Conservation (phyloP, 2,113 vertebrate species). For the Loxodonta africana region DNA sequence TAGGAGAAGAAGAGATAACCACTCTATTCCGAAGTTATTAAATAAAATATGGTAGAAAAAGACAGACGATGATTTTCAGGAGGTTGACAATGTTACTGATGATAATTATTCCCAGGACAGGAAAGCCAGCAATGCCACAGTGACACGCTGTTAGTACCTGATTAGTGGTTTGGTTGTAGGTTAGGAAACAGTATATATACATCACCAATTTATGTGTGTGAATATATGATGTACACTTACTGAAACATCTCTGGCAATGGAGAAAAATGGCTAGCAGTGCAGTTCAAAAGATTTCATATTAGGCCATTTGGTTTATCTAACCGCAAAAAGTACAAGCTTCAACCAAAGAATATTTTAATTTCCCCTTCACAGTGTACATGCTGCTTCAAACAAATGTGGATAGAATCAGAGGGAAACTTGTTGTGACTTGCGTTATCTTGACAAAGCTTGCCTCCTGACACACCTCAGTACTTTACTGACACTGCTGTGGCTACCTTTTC, state of each 20-base stretch:
- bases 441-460: background rate
- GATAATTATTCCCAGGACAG: background rate
- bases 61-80: background rate
- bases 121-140: constrained; percentile 46
- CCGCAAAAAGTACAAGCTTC: background rate
- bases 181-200: background rate
- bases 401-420: background rate
- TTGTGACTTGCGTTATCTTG: background rate
- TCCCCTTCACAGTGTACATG: background rate
- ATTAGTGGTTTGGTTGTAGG: background rate
- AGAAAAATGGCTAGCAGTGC: background rate
- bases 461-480: background rate
- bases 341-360: background rate
- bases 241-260: background rate
- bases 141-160: background rate
- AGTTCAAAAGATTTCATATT: background rate
- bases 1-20: background rate
- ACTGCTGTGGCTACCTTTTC: background rate
- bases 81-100: background rate
- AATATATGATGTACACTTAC: background rate
- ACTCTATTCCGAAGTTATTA: background rate
- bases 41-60: background rate
- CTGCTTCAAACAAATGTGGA: background rate
- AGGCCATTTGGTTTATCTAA: background rate
- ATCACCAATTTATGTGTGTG: background rate